Evolutionary conservation across 1,140 invertebrate genomes (phyloP).

Genomic region (Listronotus oregonensis): DNA sequence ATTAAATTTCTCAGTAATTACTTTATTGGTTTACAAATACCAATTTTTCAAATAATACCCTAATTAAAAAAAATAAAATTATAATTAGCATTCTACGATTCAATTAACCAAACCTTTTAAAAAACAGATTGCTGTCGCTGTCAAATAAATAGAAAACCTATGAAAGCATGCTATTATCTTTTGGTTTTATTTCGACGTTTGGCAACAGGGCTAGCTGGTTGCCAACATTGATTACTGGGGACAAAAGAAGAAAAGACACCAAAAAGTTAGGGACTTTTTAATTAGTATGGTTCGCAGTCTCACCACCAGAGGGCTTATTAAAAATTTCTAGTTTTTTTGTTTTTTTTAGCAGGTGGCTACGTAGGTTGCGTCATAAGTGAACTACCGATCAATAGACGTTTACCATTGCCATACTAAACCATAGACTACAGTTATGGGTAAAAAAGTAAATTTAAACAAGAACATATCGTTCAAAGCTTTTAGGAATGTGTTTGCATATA

Average conservation of each 20-base stretch:
- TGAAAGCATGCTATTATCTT: too few relatives aligned
- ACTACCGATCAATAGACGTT: constrained; percentile 19
- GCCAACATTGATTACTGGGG: constrained; percentile 56
- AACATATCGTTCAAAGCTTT: too few relatives aligned
- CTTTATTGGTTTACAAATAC: too few relatives aligned
- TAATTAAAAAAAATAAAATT: too few relatives aligned
- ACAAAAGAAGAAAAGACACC: constrained; percentile 54
- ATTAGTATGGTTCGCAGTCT: constrained; percentile 23
- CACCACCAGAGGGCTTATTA: constrained; percentile 28
- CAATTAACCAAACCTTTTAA: too few relatives aligned
- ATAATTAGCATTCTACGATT: too few relatives aligned
- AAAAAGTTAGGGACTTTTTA: constrained; percentile 55
- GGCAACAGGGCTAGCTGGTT: constrained; percentile 42
- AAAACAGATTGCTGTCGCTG: too few relatives aligned
- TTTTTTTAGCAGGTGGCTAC: constrained; percentile 25
- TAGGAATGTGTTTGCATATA: too few relatives aligned
- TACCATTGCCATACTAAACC: neutral
- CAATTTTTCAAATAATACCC: too few relatives aligned
- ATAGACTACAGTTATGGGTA: neutral
- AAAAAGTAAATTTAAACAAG: too few relatives aligned
- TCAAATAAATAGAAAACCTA: too few relatives aligned
- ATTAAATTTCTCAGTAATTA: constrained; percentile 2
- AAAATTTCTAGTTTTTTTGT: constrained; percentile 24
- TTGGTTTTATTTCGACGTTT: neutral
- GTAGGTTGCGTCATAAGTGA: constrained; percentile 8